Conservation (phyloP, 2,797 vertebrate genomes). For the Pangasius krempfi region DNA sequence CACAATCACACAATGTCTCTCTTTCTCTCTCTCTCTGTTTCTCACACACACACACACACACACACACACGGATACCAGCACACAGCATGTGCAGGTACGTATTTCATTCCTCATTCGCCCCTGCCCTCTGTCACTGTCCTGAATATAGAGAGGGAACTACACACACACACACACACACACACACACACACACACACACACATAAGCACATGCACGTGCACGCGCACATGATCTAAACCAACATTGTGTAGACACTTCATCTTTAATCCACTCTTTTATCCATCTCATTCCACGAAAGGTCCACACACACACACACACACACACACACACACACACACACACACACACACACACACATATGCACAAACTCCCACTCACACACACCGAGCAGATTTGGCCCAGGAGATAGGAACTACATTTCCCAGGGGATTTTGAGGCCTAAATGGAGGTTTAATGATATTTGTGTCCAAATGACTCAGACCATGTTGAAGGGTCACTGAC, state of each 20-base stretch:
- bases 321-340: conserved; percentile 28
- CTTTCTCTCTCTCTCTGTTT: background rate
- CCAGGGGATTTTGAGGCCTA: conserved; percentile 44
- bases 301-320: conserved; percentile 34
- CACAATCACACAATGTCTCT: conserved; percentile 76
- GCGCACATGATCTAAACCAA: conserved; percentile 37
- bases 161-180: conserved; percentile 39
- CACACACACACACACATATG: background rate
- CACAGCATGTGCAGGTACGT: conserved; percentile 52
- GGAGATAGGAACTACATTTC: conserved; percentile 49
- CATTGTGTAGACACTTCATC: conserved; percentile 51
- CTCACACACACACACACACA: conserved; percentile 54
- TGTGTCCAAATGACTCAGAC: conserved; percentile 36
- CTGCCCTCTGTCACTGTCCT: conserved; percentile 57
- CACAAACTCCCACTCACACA: background rate
- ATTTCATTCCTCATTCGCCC: conserved; percentile 56
- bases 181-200: conserved; percentile 35
- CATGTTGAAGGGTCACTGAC: conserved; percentile 22
- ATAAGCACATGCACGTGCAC: background rate
- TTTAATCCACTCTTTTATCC: conserved; percentile 58
- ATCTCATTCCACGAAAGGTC: conserved; percentile 49
- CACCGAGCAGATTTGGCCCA: background rate
- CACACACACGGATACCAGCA: conserved; percentile 35
- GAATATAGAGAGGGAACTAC: conserved; percentile 39
- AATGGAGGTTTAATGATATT: conserved; percentile 48